Conservation (phyloP, 2,888 invertebrate genomes). For the Suillia variegata region DNA sequence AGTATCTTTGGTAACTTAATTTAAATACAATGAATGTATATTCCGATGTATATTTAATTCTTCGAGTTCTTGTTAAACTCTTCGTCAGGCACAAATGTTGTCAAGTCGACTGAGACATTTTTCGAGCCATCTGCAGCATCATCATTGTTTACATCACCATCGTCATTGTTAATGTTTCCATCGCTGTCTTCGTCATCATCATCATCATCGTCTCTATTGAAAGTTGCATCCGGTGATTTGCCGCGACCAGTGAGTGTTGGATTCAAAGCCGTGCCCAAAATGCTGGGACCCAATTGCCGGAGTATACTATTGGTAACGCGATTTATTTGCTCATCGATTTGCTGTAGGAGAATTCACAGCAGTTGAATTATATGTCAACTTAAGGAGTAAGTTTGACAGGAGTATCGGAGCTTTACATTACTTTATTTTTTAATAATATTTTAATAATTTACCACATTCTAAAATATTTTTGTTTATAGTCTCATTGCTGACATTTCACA, state of each 20-base stretch:
- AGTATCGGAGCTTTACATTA: too few species aligned
- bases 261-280: conserved; percentile 50
- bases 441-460: too few species aligned
- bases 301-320: conserved; percentile 49
- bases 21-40: too few species aligned
- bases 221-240: neutral
- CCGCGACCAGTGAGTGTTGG: conserved; percentile 35
- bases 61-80: conserved; percentile 32
- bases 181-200: too few species aligned
- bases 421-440: too few species aligned
- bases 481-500: too few species aligned
- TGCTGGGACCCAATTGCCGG: conserved; percentile 44
- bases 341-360: conserved; percentile 33
- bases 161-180: conserved; percentile 29
- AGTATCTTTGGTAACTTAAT: conserved; percentile 8
- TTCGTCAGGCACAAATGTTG: conserved; percentile 43
- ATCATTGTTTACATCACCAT: conserved; percentile 17
- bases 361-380: too few species aligned
- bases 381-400: too few species aligned
- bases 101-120: conserved; percentile 38
- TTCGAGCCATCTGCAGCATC: conserved; percentile 24
- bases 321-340: conserved; percentile 54
- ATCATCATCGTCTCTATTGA: conserved; percentile 15
- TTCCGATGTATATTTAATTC: too few species aligned
- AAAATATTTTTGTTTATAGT: too few species aligned